A percentile compares a stretch with the other conserved stretches of the same genome.
phyloP scores from a whole-genome alignment of 2,797 vertebrate genomes.

The Rhinophrynus dorsalis region DNA sequence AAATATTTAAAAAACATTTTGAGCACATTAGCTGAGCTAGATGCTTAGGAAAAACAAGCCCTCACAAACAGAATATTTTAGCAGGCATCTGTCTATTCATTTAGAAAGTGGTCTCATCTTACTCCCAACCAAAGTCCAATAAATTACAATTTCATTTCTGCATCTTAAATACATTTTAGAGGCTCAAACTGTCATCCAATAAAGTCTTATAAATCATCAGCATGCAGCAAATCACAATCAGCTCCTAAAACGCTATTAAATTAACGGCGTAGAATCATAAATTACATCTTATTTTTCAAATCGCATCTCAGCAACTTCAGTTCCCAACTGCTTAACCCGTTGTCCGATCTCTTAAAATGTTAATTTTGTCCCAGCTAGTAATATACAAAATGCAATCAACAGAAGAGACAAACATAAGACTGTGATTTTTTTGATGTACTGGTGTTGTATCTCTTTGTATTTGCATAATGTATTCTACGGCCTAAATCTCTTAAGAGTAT shows the following conservation, averaged over 20 bases:
- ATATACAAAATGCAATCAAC: too few species aligned
- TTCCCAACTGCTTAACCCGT: conserved; percentile 1
- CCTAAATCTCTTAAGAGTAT: too few species aligned
- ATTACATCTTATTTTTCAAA: conserved; percentile 23
- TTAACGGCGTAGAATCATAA: conserved; percentile 55
- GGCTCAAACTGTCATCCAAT: conserved; percentile 69
- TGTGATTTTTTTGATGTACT: too few species aligned
- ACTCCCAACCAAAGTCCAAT: conserved; percentile 42
- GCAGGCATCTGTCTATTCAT: conserved; percentile 46
- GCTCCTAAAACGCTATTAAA: conserved; percentile 71
- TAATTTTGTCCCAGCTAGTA: too few species aligned
- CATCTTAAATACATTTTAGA: conserved; percentile 63
- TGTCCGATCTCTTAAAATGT: background rate
- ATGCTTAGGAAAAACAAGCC: conserved; percentile 35
- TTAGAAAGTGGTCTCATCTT: conserved; percentile 53
- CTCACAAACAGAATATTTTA: conserved; percentile 44
- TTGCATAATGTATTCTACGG: too few species aligned
- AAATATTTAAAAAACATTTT: conserved; percentile 52
- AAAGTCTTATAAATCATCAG: conserved; percentile 70
- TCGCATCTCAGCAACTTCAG: background rate
- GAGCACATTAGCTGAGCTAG: conserved; percentile 29
- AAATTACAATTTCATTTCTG: conserved; percentile 61
- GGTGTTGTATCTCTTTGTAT: too few species aligned
- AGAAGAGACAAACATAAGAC: too few species aligned
- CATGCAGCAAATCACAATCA: conserved; percentile 62